Evolutionary conservation across 2,113 vertebrate genomes (phyloP), one percentile per base, ranked within the genome.

Genomic region (Syngnathus scovelli): DNA sequence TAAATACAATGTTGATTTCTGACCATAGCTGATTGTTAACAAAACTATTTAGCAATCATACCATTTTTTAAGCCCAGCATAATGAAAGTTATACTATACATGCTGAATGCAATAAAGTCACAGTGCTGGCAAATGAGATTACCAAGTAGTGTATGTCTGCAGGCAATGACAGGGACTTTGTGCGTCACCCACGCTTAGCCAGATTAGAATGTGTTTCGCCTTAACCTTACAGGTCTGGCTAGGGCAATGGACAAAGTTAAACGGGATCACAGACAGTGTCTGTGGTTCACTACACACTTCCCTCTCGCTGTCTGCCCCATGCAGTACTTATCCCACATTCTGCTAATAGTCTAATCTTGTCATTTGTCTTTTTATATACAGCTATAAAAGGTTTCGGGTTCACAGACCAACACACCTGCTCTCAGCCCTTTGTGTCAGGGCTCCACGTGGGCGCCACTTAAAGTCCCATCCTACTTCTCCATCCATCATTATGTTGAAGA

Each of bases 151-250:
- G 61, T 66, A n/a, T 70, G 81, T 80, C 74, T 86, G 77, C 65
- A 82, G 76, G 67, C 72, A 68, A 61, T 77, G 67, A 55, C 76
- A 46, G 74, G 43, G 64, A 64, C 59, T 69, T 68, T 72, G 78
- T 87, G 84, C 84, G 83, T 87, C 88, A 87, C 81, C 76, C 66
- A 70, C 3, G 16, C 78, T 88, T 79, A 89, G 84, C 86, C 87
- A 84, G 87, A 87, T 89, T 89, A 89, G 61, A 82, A 74, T 76
- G 80, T 83, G 78, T 81, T 62, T 78, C 82, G 70, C 58, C 67
- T 68, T 72, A 69, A 70, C 77, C 78, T 73, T 51, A 4, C 69
- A 78, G 67, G 60, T 75, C 79, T 74, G 76, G 68, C 70, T 19
- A 44, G 63, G 61, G 41, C 18, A 68, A 76, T 69, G 74, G 62